phyloP scores from a whole-genome alignment of 2,113 vertebrate genomes.

The Ifrita kowaldi region DNA sequence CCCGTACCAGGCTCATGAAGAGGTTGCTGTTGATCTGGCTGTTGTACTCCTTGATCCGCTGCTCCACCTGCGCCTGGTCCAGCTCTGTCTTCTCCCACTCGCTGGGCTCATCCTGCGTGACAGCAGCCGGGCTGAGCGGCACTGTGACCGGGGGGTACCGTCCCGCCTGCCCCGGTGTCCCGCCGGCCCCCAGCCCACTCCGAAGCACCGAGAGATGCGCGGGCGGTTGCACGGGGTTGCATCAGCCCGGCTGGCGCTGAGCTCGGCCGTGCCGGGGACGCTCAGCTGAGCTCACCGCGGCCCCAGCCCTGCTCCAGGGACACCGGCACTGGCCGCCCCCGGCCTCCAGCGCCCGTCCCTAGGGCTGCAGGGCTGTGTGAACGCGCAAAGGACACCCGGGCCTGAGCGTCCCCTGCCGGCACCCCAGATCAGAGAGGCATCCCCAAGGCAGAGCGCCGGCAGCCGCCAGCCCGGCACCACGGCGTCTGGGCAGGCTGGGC shows the following conservation, averaged over 20 bases:
- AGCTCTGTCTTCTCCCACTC: constrained; percentile 80
- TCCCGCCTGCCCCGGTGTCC: neutral
- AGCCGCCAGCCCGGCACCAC: neutral
- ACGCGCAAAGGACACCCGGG: neutral
- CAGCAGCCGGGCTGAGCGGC: neutral
- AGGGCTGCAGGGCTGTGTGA: neutral
- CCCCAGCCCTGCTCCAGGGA: neutral
- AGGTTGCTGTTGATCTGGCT: constrained; percentile 92
- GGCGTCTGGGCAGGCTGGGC: neutral
- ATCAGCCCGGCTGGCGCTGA: neutral
- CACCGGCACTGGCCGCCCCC: neutral
- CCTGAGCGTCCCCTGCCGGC: neutral
- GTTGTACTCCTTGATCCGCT: constrained; percentile 92
- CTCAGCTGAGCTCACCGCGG: neutral
- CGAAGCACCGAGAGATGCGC: neutral
- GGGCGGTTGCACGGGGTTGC: neutral
- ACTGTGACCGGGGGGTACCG: fast-evolving
- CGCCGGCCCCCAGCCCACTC: neutral
- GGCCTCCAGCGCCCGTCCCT: neutral
- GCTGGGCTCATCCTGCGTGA: constrained; percentile 83
- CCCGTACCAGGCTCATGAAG: constrained; percentile 88
- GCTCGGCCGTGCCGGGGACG: neutral
- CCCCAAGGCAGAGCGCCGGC: neutral
- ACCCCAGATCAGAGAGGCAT: neutral
- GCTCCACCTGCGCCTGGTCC: constrained; percentile 81